phyloP scores from a whole-genome alignment of 2,888 invertebrate species.

The Charanyca ferruginea region DNA sequence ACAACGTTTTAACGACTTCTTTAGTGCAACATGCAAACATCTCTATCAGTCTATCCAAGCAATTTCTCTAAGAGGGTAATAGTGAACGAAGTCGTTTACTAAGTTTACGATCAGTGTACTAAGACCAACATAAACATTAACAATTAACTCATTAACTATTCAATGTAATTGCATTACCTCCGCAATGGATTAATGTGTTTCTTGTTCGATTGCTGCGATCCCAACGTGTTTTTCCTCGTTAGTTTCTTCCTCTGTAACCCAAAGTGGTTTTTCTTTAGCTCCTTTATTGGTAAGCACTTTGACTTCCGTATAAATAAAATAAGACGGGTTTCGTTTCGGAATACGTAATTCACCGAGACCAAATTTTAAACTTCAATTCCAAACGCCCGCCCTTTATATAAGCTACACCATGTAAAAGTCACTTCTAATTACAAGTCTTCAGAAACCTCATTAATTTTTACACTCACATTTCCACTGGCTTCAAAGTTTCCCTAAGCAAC shows the following conservation, averaged over 20 bases:
- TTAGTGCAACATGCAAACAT: slow-evolving; percentile 38
- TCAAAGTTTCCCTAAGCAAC: slow-evolving; percentile 34
- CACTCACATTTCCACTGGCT: slow-evolving; percentile 28
- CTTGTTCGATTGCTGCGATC: slow-evolving; percentile 51
- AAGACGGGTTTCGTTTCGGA: not conserved
- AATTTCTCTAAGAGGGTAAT: slow-evolving; percentile 53
- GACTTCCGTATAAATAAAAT: slow-evolving; percentile 32
- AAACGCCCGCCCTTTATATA: slow-evolving; percentile 13
- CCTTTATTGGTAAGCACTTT: slow-evolving; percentile 34
- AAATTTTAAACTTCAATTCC: not conserved
- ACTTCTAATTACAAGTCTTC: slow-evolving; percentile 47
- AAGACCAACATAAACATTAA: slow-evolving; percentile 57
- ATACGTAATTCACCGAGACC: not conserved
- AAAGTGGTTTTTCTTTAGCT: slow-evolving; percentile 49
- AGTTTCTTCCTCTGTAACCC: slow-evolving; percentile 37
- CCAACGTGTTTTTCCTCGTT: slow-evolving; percentile 46
- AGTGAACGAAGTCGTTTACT: slow-evolving; percentile 53
- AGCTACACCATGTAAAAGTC: slow-evolving; percentile 22
- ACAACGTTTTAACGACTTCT: slow-evolving; percentile 39
- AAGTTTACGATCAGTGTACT: slow-evolving; percentile 54
- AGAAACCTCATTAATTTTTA: slow-evolving; percentile 48
- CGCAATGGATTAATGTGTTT: slow-evolving; percentile 59
- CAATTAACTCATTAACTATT: slow-evolving; percentile 65
- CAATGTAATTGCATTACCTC: slow-evolving; percentile 61
- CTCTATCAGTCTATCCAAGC: slow-evolving; percentile 30